Evolutionary conservation across 2,113 vertebrate genomes (phyloP).

Genomic region (Turnix velox): DNA sequence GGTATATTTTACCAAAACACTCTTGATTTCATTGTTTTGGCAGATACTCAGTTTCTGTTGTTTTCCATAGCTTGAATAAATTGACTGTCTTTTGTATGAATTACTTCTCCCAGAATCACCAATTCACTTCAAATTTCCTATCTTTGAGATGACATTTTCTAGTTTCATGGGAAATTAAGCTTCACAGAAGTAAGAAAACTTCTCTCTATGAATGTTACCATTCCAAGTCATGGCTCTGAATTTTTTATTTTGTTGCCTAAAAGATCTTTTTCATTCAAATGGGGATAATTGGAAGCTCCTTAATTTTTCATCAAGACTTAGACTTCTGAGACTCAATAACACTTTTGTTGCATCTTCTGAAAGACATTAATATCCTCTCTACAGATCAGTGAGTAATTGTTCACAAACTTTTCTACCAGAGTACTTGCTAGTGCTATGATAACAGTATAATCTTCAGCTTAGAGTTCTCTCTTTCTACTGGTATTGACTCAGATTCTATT

Average conservation of each 20-base stretch:
- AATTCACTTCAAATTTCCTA: neutral
- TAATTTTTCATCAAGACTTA: neutral
- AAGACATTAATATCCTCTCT: neutral
- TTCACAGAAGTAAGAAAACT: neutral
- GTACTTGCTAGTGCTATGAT: neutral
- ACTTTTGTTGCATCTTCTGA: neutral
- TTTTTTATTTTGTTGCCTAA: neutral
- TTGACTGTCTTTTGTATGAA: neutral
- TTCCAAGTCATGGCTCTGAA: neutral
- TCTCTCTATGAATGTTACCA: neutral
- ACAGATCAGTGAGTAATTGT: neutral
- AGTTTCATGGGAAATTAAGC: neutral
- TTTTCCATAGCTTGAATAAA: neutral
- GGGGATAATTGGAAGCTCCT: neutral
- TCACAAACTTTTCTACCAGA: neutral
- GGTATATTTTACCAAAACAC: neutral
- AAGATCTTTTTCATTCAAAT: neutral
- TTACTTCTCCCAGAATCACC: neutral
- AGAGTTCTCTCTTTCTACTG: neutral
- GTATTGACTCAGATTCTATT: neutral
- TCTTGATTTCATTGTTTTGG: neutral
- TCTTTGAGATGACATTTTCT: neutral
- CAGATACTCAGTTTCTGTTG: neutral
- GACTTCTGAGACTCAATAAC: neutral
- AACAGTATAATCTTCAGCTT: neutral